A percentile compares a stretch with the other conserved stretches of the same genome.
Conservation (phyloP, 2,113 vertebrate genomes). For the Alosa alosa region DNA sequence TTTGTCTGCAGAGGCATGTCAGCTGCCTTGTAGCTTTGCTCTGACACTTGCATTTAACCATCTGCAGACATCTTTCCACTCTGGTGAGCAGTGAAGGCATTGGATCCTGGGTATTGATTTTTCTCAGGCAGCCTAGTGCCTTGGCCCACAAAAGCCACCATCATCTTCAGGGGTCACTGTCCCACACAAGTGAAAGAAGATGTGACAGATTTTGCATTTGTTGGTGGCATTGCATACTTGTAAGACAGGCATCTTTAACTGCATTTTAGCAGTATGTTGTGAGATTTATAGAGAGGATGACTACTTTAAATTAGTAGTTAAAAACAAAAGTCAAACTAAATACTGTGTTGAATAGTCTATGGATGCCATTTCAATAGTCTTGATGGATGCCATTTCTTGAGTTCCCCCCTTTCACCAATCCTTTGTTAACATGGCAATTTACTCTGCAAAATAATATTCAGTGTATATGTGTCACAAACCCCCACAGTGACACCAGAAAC, state of each 20-base stretch:
- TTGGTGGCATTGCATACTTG: neutral
- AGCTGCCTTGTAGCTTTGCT: neutral
- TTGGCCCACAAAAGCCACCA: neutral
- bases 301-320: neutral
- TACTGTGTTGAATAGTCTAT: neutral
- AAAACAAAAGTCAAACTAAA: neutral
- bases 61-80: neutral
- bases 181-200: neutral
- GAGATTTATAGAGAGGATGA: neutral
- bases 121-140: neutral
- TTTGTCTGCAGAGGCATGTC: neutral
- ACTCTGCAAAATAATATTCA: neutral
- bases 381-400: neutral
- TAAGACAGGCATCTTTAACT: neutral
- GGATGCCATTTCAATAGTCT: too few species aligned
- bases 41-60: neutral
- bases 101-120: neutral
- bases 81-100: neutral
- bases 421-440: neutral
- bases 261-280: neutral
- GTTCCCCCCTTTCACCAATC: neutral
- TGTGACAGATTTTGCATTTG: neutral
- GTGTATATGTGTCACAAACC: too few species aligned
- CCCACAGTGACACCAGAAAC: too few species aligned
- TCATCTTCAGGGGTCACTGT: neutral